Conservation (phyloP, 2,888 invertebrate species). For the Trissoscelio sp. region DNA sequence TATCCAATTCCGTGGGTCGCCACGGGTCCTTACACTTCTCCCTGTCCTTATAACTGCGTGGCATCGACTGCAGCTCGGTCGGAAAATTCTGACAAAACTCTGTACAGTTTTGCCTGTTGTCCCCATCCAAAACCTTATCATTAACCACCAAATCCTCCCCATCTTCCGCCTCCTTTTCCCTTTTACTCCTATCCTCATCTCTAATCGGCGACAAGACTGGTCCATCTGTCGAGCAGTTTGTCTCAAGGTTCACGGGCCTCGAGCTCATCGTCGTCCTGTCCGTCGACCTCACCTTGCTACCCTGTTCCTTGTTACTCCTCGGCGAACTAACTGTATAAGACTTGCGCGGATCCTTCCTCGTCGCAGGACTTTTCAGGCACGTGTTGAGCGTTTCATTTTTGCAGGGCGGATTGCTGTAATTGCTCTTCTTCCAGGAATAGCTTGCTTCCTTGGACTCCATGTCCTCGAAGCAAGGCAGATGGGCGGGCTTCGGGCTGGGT, state of each 20-base stretch:
- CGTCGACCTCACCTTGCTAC: constrained; percentile 42
- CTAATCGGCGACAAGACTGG: constrained; percentile 39
- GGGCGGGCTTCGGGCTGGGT: constrained; percentile 37
- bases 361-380: constrained; percentile 56
- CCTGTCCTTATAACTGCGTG: constrained; percentile 80
- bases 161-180: constrained; percentile 57
- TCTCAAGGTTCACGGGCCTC: constrained; percentile 31
- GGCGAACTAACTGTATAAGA: constrained; percentile 47
- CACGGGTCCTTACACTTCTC: constrained; percentile 81
- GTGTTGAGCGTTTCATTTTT: constrained; percentile 68
- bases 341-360: constrained; percentile 69
- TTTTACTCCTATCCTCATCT: constrained; percentile 42
- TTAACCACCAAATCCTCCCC: constrained; percentile 14
- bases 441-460: constrained; percentile 72
- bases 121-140: constrained; percentile 49
- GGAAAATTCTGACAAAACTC: constrained; percentile 76
- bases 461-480: constrained; percentile 77
- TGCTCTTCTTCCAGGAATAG: constrained; percentile 76
- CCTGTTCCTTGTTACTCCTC: constrained; percentile 31
- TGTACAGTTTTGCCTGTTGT: constrained; percentile 75
- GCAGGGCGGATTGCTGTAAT: constrained; percentile 68
- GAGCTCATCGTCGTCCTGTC: not conserved
- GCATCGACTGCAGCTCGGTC: constrained; percentile 79
- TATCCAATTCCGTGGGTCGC: constrained; percentile 82
- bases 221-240: not conserved